Evolutionary conservation across 2,797 vertebrate species (phyloP).

Genomic region (Mergus octosetaceus): DNA sequence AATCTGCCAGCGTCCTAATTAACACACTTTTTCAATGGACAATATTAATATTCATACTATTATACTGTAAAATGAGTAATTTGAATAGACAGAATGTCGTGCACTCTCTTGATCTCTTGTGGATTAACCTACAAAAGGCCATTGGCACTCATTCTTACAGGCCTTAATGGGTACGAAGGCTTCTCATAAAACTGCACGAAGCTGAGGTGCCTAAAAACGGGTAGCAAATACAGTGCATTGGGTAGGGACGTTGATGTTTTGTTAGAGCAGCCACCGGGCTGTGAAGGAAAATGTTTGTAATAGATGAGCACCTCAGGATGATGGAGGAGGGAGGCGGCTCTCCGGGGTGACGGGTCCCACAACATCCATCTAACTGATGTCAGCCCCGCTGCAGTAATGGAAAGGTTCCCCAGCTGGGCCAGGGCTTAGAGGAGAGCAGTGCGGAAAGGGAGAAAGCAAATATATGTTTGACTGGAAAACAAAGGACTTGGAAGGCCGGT

Average conservation of each 20-base stretch:
- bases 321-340: constrained; percentile 12
- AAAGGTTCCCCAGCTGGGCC: constrained; percentile 52
- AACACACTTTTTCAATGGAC: constrained; percentile 57
- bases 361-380: neutral
- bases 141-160: constrained; percentile 32
- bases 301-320: neutral
- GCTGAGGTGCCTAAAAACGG: neutral
- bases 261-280: neutral
- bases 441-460: constrained; percentile 28
- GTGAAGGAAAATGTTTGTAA: constrained; percentile 7
- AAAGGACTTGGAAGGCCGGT: constrained; percentile 28
- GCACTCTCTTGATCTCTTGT: constrained; percentile 49
- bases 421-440: constrained; percentile 32
- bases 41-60: constrained; percentile 61
- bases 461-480: constrained; percentile 48
- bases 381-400: constrained; percentile 11
- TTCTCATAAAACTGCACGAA: neutral
- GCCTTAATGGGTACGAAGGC: constrained; percentile 6
- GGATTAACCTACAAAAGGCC: constrained; percentile 63
- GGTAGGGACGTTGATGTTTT: constrained; percentile 4
- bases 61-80: constrained; percentile 53
- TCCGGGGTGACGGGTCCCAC: neutral
- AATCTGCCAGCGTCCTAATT: constrained; percentile 57
- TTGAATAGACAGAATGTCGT: constrained; percentile 49
- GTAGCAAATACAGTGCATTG: neutral